Percentiles rank a stretch among this genome's conserved stretches.
Evolutionary conservation across 2,888 invertebrate genomes (phyloP).

Genomic region (Diarsia mendica): DNA sequence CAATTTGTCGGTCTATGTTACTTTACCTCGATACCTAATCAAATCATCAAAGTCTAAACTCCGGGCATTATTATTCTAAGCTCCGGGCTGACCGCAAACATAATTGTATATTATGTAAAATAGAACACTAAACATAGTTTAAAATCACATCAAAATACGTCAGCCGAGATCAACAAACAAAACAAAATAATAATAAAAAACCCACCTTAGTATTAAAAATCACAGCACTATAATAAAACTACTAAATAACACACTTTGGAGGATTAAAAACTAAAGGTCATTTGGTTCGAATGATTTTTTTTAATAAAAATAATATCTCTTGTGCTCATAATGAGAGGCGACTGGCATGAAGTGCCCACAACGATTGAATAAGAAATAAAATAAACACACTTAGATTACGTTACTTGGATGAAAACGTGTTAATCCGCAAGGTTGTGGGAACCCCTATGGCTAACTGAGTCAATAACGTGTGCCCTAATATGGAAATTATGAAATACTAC

Average conservation of each 20-base stretch:
- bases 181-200: constrained; percentile 6
- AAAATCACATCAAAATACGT: constrained; percentile 29
- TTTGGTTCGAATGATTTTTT: constrained; percentile 4
- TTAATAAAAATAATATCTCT: constrained; percentile 30
- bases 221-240: constrained; percentile 38
- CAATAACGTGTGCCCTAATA: not conserved
- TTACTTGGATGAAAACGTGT: constrained; percentile 43
- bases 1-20: too few species aligned
- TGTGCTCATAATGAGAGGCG: not conserved
- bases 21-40: too few species aligned
- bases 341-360: constrained; percentile 39
- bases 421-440: constrained; percentile 47
- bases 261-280: constrained; percentile 35
- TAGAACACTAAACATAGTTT: not conserved
- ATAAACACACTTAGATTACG: constrained; percentile 48
- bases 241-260: constrained; percentile 15
- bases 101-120: constrained; percentile 9
- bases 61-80: not conserved
- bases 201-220: constrained; percentile 30
- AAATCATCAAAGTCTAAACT: not conserved
- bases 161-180: not conserved
- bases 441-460: not conserved
- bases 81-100: not conserved
- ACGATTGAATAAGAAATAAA: constrained; percentile 24
- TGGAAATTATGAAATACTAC: not conserved